Evolutionary conservation across 2,797 vertebrate genomes (phyloP).

Genomic region (Onychomys torridus): DNA sequence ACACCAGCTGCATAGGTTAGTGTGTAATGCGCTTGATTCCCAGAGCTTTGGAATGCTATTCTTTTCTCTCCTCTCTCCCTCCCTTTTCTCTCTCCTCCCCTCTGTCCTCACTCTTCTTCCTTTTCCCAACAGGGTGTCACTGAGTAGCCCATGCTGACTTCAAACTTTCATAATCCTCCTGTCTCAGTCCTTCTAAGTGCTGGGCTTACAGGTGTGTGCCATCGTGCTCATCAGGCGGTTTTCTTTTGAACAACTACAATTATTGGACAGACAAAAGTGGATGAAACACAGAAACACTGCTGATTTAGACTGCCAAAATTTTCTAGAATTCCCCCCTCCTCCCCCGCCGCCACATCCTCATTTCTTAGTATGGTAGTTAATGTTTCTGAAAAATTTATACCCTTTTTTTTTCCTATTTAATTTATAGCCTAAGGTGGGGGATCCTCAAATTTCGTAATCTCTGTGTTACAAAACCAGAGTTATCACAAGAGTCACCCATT

Average conservation of each 20-base stretch:
- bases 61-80: background rate
- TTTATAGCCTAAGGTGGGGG: background rate
- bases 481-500: background rate
- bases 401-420: background rate
- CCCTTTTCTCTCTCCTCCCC: too few species aligned
- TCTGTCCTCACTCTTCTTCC: background rate
- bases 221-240: background rate
- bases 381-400: conserved; percentile 6
- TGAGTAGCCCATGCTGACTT: background rate
- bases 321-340: background rate
- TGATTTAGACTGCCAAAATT: background rate
- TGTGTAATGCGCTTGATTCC: too few species aligned
- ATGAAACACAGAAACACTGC: background rate
- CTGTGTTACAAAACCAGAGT: background rate
- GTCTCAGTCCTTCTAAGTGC: background rate
- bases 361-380: conserved; percentile 17
- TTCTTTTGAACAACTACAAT: background rate
- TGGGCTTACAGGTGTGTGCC: background rate
- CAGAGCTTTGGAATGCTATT: background rate
- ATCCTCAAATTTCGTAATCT: background rate
- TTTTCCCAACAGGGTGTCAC: background rate
- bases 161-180: background rate
- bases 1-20: background rate
- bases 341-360: too few species aligned
- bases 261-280: background rate